These are phyloP conservation scores for Pristionchus arcanus DNA, from an alignment of 2,888 invertebrate genomes.

Conservation along the genomic window DNA sequence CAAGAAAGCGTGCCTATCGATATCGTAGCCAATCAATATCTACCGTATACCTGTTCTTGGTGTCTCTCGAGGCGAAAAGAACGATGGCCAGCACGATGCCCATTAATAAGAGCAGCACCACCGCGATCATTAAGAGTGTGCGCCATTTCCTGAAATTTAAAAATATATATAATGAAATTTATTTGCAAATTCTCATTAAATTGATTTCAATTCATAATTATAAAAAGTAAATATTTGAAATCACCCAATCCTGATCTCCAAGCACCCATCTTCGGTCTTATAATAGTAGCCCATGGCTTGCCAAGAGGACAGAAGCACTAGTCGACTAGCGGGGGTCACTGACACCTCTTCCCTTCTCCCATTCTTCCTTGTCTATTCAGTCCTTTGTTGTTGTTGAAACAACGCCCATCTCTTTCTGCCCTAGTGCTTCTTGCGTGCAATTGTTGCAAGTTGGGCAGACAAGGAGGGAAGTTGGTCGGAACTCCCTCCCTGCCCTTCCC, in stretches of 20 bases:
- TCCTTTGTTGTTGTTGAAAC: conserved; percentile 13
- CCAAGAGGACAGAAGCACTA: neutral
- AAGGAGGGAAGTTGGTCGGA: neutral
- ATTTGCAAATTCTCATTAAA: neutral
- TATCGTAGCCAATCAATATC: neutral
- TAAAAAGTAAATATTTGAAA: neutral
- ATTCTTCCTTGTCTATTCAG: neutral
- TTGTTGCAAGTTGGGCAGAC: neutral
- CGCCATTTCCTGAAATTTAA: conserved; percentile 49
- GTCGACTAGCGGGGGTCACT: conserved; percentile 1
- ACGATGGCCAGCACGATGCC: conserved; percentile 19
- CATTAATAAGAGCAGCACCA: neutral
- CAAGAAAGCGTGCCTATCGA: neutral
- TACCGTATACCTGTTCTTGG: neutral
- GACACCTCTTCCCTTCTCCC: neutral
- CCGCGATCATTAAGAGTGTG: neutral
- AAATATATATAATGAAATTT: no score
- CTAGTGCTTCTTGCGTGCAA: neutral
- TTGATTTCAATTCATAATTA: neutral
- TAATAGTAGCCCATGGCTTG: conserved; percentile 33
- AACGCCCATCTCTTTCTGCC: conserved; percentile 7
- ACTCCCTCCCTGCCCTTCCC: neutral
- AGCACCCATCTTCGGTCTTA: neutral
- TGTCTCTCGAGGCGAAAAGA: neutral
- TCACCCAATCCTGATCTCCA: conserved; percentile 9